Evolutionary conservation across 2,888 invertebrate species (phyloP).

Genomic region (Unio delphinus): DNA sequence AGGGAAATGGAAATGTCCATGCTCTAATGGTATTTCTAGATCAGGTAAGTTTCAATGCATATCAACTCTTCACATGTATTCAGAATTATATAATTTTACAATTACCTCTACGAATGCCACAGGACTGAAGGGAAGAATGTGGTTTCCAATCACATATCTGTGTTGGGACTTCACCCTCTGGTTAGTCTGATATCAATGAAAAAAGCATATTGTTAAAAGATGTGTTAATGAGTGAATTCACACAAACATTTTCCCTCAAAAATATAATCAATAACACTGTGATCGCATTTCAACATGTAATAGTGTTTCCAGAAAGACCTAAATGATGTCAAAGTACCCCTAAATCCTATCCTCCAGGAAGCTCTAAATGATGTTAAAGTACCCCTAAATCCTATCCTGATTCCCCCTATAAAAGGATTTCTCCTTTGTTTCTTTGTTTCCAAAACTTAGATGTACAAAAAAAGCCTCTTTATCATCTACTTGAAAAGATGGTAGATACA

Average conservation of each 20-base stretch:
- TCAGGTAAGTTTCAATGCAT: no score
- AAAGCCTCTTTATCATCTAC: no score
- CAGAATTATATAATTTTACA: neutral
- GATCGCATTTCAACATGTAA: neutral
- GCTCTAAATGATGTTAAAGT: neutral
- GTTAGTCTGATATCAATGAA: slow-evolving; percentile 40
- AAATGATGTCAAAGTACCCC: neutral
- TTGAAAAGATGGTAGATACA: no score
- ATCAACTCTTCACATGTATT: neutral
- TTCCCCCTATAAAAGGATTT: no score
- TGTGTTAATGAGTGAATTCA: neutral
- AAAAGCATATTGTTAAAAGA: slow-evolving; percentile 73
- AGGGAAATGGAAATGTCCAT: no score
- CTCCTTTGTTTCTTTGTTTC: no score
- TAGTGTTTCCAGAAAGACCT: neutral
- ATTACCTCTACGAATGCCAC: slow-evolving; percentile 82
- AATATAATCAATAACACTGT: neutral
- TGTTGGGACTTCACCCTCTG: slow-evolving; percentile 52
- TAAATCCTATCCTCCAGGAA: neutral
- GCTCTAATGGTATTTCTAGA: no score
- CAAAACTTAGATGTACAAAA: no score
- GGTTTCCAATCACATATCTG: slow-evolving; percentile 60
- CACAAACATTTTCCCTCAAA: no score
- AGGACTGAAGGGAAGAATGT: slow-evolving; percentile 79
- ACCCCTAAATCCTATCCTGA: neutral